Evolutionary conservation across 2,888 invertebrate genomes (phyloP), one percentile per base, ranked within the genome.

Genomic region (Epirrita christyi): DNA sequence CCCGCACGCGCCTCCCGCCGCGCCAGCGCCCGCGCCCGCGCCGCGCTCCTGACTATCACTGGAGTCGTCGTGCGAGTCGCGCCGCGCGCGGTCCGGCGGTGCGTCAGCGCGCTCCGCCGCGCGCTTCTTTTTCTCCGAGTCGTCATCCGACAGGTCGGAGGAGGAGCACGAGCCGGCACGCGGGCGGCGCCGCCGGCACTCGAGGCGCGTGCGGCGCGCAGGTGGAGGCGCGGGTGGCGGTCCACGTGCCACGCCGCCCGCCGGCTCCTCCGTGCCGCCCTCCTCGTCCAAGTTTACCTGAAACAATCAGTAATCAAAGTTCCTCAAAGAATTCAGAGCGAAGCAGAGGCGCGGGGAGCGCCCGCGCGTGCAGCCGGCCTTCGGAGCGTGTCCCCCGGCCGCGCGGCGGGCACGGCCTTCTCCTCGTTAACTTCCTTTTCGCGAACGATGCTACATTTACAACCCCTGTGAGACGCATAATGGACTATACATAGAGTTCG

Each of bases 91-190:
- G 67, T 95, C 94, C 6, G 90, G 92, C 40, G 95, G 93, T 36
- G 80, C 80, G 21, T 94, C 93, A 37, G 92, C 93, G 52, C 89
- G 87, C 53, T 96, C 92, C 62, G 96, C 95, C 10, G 95, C 95
- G 51, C 97, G 93, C 78, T 97, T 96, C 80, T 97, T 97, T 63
- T 96, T 94, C 77, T 97, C 97, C 49, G 96, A 96, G 77, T 97
- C 97, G 81, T 97, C 97, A 81, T 98, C 98, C 59, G 98, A 98
- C 6, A 98, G 96, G 83, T 98, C 98, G 0, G 98, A 98, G 49
- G 98, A 98, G 71, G 98, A 98, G 79, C 98, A 98, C 50, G 98
- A 98, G 6, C 97, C 96, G 66, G 89, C 88, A 51, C 90, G 81
- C 45, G 87, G 81, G 6, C 87, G 82, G 1, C 89, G 80, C 27